Percentiles rank a stretch among this genome's conserved stretches.
These are phyloP conservation scores for Pseudochirops corinnae DNA, from an alignment of 2,797 vertebrate genomes.

Conservation along the genomic window DNA sequence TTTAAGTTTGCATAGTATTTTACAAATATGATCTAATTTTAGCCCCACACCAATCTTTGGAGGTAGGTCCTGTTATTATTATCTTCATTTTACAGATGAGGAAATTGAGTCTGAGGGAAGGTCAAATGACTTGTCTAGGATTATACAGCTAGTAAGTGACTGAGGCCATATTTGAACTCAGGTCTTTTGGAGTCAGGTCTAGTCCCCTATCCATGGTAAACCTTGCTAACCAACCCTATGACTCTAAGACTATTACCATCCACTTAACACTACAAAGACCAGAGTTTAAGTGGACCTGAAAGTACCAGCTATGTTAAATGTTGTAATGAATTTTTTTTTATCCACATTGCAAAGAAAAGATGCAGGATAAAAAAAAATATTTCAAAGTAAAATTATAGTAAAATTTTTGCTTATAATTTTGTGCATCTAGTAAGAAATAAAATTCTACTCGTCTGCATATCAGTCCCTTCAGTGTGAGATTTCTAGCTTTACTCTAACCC, in stretches of 20 bases:
- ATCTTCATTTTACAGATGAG: background rate
- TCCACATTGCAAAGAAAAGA: background rate
- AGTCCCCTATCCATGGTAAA: background rate
- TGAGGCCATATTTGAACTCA: background rate
- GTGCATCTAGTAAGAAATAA: background rate
- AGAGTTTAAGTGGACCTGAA: background rate
- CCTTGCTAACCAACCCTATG: background rate
- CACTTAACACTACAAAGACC: background rate
- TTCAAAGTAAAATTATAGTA: background rate
- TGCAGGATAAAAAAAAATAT: background rate
- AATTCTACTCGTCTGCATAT: background rate
- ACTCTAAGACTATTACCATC: background rate
- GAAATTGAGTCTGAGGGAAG: background rate
- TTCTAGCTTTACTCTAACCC: background rate
- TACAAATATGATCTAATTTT: background rate
- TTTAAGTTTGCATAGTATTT: background rate
- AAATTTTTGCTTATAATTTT: background rate
- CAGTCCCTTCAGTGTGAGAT: background rate
- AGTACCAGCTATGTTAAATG: background rate
- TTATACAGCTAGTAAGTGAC: background rate
- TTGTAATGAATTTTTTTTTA: background rate
- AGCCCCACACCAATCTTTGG: background rate
- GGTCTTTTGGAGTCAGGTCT: background rate
- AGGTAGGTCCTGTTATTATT: background rate
- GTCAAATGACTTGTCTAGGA: background rate